phyloP scores from a whole-genome alignment of 2,888 invertebrate genomes.

The Acleris laterana region DNA sequence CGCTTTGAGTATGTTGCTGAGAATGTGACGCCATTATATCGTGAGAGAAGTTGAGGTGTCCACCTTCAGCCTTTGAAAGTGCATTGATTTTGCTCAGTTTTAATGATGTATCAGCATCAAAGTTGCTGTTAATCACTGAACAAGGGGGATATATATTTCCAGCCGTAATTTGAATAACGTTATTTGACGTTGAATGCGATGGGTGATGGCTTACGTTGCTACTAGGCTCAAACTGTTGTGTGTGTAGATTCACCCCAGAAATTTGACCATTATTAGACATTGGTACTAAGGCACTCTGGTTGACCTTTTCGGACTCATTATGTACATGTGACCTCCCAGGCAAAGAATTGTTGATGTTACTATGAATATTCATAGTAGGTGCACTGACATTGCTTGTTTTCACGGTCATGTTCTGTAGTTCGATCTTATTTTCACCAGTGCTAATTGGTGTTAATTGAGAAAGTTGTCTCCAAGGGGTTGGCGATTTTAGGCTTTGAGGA shows the following conservation, averaged over 20 bases:
- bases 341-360: constrained; percentile 46
- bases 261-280: constrained; percentile 62
- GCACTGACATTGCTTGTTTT: constrained; percentile 62
- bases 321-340: constrained; percentile 61
- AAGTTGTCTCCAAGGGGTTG: constrained; percentile 78
- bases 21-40: constrained; percentile 80
- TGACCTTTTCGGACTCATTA: constrained; percentile 67
- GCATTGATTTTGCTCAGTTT: constrained; percentile 79
- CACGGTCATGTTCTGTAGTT: constrained; percentile 66
- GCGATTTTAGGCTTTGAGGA: constrained; percentile 75
- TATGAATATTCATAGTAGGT: constrained; percentile 65
- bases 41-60: constrained; percentile 77
- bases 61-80: constrained; percentile 76
- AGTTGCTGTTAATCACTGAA: constrained; percentile 70
- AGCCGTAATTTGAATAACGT: constrained; percentile 77
- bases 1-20: constrained; percentile 74
- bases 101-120: constrained; percentile 76
- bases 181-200: constrained; percentile 70
- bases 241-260: constrained; percentile 63
- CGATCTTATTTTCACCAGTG: constrained; percentile 65
- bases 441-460: constrained; percentile 52
- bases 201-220: constrained; percentile 73
- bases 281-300: constrained; percentile 70
- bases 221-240: constrained; percentile 72
- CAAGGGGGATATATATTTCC: constrained; percentile 77